Base-by-base conservation (phyloP, 2,888 invertebrate species). In the Rhodophaea formosa region DNA sequence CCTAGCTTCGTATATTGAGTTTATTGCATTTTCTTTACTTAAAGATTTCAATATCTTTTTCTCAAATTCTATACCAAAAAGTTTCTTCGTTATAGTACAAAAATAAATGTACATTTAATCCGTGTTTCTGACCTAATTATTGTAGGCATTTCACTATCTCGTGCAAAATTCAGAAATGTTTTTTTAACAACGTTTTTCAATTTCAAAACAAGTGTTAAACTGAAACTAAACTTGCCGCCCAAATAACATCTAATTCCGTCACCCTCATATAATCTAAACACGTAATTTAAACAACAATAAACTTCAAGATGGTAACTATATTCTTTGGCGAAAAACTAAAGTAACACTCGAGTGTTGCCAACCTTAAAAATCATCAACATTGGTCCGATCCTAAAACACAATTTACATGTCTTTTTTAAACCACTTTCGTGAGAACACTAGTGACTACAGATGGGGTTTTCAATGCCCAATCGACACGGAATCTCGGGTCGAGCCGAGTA, bases 321-420 rank as follows among this genome's bases (percentile, higher is more conserved):
- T 15, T 49, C 30, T 30, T 30, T 30, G 30, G 30, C 30, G 12
- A 8, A 39, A 39, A 39, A 39, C n/a, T 39, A 39, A 39, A 39
- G 3, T 39, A 39, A 39, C 39, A 39, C 39, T 10, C 39, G 39
- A 39, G 53, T 45, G 58, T 58, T 58, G 58, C 60, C 59, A 62
- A 56, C 57, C 56, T 58, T 57, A 45, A 42, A 52, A 56, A 74
- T 71, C 70, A 74, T 63, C 73, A 81, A 80, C 75, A 81, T 88
- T 89, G 88, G 88, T 88, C 88, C 88, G 68, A 77, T 77, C 75
- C 75, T 74, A 78, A 75, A 75, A 79, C 71, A 77, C 74, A 79
- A 76, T 81, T 75, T 80, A 85, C 82, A 82, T 86, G 84, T 88
- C 82, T 88, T 84, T 86, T 83, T 77, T 63, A 63, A 70, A 74